Base-by-base conservation (phyloP, 2,888 invertebrate species). In the Plebejus argus region DNA sequence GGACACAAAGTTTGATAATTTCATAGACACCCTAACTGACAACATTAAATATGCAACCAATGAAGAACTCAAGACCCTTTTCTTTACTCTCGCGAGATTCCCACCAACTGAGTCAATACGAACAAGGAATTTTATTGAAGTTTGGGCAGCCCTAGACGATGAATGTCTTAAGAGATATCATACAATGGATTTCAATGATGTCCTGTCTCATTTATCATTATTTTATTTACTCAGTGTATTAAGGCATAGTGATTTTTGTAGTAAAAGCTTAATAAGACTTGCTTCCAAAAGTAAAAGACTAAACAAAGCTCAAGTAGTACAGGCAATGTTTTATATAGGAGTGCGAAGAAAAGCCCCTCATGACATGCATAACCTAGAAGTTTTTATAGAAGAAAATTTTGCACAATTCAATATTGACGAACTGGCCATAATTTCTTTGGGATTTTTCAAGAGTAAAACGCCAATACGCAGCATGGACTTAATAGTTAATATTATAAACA, bases 391-490 rank as follows among this genome's bases (percentile, higher is more conserved):
- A 49, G 85, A 93, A 4, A 88, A 89, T 77, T 90, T 96, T n/a
- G 83, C 95, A 8, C 85, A 94, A 35, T 94, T 97, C 85, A 93
- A 91, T 33, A 82, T 96, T 7, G 95, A 96, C 81, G 97, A 98
- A 85, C 87, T 97, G 78, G 96, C 96, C 15, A 94, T 97, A 18
- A 94, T 96, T 82, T 95, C 96, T 5, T 96, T 97, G 95, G 97
- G 96, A 0, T 97, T 96, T 86, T 98, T 98, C 83, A 97, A 97
- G 91, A 96, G 96, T 20, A 95, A 96, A 89, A 96, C 95, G 1
- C 95, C 93, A 20, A 93, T 97, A 76, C 94, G 95, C 80, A 95
- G 91, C 86, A 81, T 85, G 3, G 84, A 87, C 0, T 83, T 97
- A 70, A 77, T 96, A 0, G 82, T 89, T 3, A 90, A 91, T 76